Base-by-base conservation (phyloP, 2,888 invertebrate genomes). In the Falcaria lacertinaria region DNA sequence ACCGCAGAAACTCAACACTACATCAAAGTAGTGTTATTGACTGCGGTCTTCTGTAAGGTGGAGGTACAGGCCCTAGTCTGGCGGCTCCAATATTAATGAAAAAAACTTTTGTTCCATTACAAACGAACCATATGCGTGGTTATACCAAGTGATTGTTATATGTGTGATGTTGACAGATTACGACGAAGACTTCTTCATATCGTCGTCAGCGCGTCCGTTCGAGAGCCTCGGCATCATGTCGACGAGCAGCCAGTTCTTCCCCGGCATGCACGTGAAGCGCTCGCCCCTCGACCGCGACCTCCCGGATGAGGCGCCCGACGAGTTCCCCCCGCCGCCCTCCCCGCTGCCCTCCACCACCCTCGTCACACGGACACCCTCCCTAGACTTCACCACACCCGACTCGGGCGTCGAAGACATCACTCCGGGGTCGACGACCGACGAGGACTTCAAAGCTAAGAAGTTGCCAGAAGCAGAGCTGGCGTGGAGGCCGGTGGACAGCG, bases 111-210 rank as follows among this genome's bases (percentile, higher is more conserved):
- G n/a, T n/a, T n/a, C n/a, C n/a, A n/a, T n/a, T n/a, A n/a, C n/a
- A n/a, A n/a, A n/a, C n/a, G n/a, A n/a, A n/a, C n/a, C n/a, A n/a
- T n/a, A n/a, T n/a, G n/a, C n/a, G n/a, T n/a, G n/a, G n/a, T n/a
- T n/a, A n/a, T n/a, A n/a, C n/a, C n/a, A n/a, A n/a, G n/a, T n/a
- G n/a, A n/a, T n/a, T n/a, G n/a, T n/a, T n/a, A n/a, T n/a, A n/a
- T n/a, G 13, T 37, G 39, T 34, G 6, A 16, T 34, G 37, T 13
- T 22, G 16, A n/a, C 71, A 91, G 91, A 88, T 60, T 86, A 90
- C 69, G 83, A 92, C 61, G 93, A 93, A 54, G 94, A 94, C 61
- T 94, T 94, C 78, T 94, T 91, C 80, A 93, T 94, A 57, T 93
- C 93, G 56, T 93, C 94, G 47, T 93, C 94, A 25, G 91, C 92